Conservation (phyloP, 2,113 vertebrate species). For the Willisornis vidua region DNA sequence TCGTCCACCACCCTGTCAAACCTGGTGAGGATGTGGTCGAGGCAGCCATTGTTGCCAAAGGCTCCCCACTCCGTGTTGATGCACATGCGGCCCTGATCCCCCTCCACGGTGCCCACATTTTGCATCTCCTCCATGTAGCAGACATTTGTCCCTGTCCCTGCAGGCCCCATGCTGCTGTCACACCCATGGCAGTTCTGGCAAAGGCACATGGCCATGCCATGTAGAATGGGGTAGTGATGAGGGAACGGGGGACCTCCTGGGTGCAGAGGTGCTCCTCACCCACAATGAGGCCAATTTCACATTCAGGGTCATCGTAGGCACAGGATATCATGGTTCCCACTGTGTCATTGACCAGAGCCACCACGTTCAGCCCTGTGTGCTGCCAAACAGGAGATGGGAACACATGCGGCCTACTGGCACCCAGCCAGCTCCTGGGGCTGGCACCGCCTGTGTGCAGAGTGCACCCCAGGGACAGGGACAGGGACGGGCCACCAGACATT, state of each 20-base stretch:
- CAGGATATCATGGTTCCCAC: conserved; percentile 87
- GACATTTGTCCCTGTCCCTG: conserved; percentile 80
- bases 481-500: neutral
- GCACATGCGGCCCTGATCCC: conserved; percentile 74
- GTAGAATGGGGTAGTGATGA: neutral
- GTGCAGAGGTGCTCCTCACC: conserved; percentile 61
- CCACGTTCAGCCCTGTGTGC: conserved; percentile 71
- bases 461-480: neutral
- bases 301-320: conserved; percentile 75
- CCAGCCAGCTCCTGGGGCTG: neutral
- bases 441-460: neutral
- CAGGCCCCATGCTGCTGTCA: neutral
- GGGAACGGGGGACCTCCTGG: neutral
- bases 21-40: conserved; percentile 54
- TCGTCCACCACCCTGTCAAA: conserved; percentile 70
- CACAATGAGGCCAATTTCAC: conserved; percentile 81
- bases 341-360: conserved; percentile 81
- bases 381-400: conserved; percentile 52
- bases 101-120: conserved; percentile 62
- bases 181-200: neutral
- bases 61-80: conserved; percentile 84
- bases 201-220: neutral
- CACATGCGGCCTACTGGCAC: neutral
- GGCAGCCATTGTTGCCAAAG: conserved; percentile 77
- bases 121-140: conserved; percentile 82